Base-by-base conservation (phyloP, 2,797 vertebrate genomes). In the Triplophysa yarkandensis region DNA sequence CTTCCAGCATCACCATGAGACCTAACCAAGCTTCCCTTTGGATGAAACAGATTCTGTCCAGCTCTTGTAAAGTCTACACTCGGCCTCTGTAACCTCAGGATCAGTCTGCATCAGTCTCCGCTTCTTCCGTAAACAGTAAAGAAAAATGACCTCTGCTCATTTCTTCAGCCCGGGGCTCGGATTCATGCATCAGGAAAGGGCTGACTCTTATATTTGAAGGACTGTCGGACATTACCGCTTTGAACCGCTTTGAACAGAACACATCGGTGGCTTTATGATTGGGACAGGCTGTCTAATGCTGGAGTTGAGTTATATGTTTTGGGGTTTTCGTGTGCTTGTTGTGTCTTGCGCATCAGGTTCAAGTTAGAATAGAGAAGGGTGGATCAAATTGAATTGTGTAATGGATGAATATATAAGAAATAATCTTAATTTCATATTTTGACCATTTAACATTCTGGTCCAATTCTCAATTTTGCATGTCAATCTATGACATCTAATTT, bases 1-100 rank as follows among this genome's bases (percentile, higher is more conserved):
- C 60, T 17, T 19, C 60, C 71, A 69, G 54, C 77, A 60, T 68
- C 82, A 81, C 50, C 76, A 81, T 82, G 71, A 71, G 81, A 27
- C 81, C 77, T 82, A 80, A 71, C 54, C 9, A 58, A 69, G 46
- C 30, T 25, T 78, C 70, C 76, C 63, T 70, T 21, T 28, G 72
- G 68, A 80, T 80, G 58, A 74, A 61, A 30, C 43, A 68, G 55
- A 75, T 58, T 74, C 44, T 46, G 48, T 46, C 27, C 74, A 71
- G 77, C 79, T 80, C 80, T 68, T 50, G 54, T 27, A 28, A 27
- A 58, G 62, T 65, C 32, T 39, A 19, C 17, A 28, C n/a, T 6
- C 32, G 52, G 19, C 9, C 2, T 11, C 32, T 17, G 7, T 60
- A 60, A 68, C 64, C 65, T 75, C 55, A 68, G 64, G 55, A 68